Conservation (phyloP, 35 echinoderm and acorn worm species). For the Hemicentrotus pulcherrimus region DNA sequence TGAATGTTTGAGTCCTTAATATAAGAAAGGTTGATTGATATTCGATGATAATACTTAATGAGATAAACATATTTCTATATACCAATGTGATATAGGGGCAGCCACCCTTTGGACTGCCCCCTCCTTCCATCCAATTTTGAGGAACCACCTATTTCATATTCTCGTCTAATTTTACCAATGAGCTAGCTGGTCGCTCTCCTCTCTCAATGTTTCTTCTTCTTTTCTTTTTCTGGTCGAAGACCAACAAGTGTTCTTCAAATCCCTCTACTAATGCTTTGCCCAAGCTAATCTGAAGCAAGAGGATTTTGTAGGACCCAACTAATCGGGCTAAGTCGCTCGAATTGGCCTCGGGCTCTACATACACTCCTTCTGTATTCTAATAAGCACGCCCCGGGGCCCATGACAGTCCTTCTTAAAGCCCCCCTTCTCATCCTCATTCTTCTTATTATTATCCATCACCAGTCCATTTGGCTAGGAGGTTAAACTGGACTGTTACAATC, state of each 20-base stretch:
- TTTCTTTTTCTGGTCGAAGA: neutral
- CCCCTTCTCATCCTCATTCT: neutral
- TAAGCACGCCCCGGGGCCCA: slow-evolving; percentile 14
- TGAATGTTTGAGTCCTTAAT: neutral
- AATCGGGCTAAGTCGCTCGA: slow-evolving; percentile 43
- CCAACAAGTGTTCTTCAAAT: slow-evolving; percentile 34
- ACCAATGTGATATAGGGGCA: neutral
- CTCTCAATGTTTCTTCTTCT: neutral
- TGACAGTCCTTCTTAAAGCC: neutral
- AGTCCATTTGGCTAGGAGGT: neutral
- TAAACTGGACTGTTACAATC: neutral
- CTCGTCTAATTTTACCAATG: neutral
- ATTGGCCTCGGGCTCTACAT: slow-evolving; percentile 38
- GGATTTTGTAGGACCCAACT: slow-evolving; percentile 15
- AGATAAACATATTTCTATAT: neutral
- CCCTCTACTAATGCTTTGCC: slow-evolving; percentile 27
- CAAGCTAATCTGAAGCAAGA: slow-evolving; percentile 8
- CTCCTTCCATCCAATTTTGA: neutral
- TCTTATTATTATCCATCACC: neutral
- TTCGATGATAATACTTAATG: neutral
- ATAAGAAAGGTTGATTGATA: neutral
- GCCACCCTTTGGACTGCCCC: too few species aligned
- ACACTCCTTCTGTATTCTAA: slow-evolving; percentile 33
- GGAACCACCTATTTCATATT: neutral
- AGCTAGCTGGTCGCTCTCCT: neutral